Evolutionary conservation across 1,140 invertebrate species (phyloP).

Genomic region (Coelopa frigida): DNA sequence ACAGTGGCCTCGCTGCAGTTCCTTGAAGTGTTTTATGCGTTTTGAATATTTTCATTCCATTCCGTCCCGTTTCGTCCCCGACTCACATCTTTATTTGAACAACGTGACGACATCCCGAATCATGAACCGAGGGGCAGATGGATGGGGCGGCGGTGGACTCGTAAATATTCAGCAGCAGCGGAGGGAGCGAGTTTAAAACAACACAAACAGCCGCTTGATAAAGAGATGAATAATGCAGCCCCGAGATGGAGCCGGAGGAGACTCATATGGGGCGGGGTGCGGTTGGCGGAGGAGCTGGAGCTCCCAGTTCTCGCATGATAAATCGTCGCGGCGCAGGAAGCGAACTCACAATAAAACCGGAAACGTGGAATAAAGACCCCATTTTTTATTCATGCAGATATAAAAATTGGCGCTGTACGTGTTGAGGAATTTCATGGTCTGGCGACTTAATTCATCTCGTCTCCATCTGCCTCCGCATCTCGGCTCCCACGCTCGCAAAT

Average conservation of each 20-base stretch:
- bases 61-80: background rate
- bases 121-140: constrained; percentile 6
- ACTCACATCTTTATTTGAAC: constrained; percentile 2
- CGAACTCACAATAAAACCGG: background rate
- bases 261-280: no score
- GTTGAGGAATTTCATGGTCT: constrained; percentile 18
- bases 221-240: no score
- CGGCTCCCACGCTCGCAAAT: background rate
- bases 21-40: constrained; percentile 5
- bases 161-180: background rate
- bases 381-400: constrained; percentile 1
- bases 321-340: constrained; percentile 11
- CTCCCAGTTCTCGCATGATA: constrained; percentile 13
- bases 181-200: constrained; percentile 1
- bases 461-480: constrained; percentile 9
- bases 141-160: background rate
- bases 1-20: no score
- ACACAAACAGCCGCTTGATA: constrained; percentile 20
- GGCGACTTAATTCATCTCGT: constrained; percentile 16
- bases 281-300: background rate
- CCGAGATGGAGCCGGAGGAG: constrained; percentile 23
- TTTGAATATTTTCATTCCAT: constrained; percentile 6
- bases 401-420: constrained; percentile 13
- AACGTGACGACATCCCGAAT: constrained; percentile 5
- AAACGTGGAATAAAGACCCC: background rate